These are phyloP conservation scores for Eurypyga helias DNA, from an alignment of 2,113 vertebrate genomes.

Conservation along the genomic window DNA sequence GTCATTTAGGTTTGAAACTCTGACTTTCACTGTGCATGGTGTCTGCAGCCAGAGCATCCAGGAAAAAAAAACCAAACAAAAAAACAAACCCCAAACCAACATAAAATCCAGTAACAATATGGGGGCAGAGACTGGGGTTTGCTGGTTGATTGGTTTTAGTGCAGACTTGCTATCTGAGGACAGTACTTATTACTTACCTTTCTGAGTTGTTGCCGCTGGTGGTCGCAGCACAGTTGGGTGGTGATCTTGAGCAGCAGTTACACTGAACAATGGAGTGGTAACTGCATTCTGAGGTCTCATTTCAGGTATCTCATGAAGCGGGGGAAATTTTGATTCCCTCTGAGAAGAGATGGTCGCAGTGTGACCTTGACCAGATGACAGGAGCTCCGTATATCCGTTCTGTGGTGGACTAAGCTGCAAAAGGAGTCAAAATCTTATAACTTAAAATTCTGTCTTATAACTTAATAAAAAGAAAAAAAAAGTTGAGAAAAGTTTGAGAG, in stretches of 20 bases:
- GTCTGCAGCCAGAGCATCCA: neutral
- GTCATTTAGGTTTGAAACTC: neutral
- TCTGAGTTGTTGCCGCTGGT: neutral
- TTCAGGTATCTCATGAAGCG: neutral
- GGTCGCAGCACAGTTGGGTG: neutral
- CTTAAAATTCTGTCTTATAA: neutral
- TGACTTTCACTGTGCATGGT: neutral
- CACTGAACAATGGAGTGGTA: neutral
- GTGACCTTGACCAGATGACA: neutral
- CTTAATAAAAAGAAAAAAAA: neutral
- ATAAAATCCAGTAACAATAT: neutral
- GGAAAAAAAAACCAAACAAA: neutral
- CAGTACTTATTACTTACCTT: neutral
- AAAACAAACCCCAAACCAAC: too few relatives aligned
- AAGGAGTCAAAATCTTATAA: neutral
- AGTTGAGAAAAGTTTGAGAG: neutral
- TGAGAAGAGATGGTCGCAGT: neutral
- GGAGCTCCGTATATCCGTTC: neutral
- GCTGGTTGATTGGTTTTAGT: accelerated
- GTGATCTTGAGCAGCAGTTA: neutral
- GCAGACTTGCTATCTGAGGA: neutral
- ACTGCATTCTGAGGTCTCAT: neutral
- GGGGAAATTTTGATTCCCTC: neutral
- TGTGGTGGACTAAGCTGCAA: neutral
- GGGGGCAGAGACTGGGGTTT: neutral